phyloP scores from a whole-genome alignment of 2,888 invertebrate genomes.

The Hydraecia micacea region DNA sequence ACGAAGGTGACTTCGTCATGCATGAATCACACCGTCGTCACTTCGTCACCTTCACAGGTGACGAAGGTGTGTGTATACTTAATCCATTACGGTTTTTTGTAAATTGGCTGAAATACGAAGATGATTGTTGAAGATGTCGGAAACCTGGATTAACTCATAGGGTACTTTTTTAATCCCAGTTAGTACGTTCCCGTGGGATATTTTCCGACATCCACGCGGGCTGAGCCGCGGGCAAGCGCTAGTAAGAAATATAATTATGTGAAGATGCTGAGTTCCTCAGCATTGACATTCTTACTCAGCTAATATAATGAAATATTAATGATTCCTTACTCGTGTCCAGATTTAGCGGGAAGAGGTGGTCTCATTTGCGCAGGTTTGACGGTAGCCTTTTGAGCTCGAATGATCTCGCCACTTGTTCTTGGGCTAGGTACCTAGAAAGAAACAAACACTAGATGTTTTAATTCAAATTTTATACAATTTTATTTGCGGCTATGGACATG shows the following conservation, averaged over 20 bases:
- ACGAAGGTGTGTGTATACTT: neutral
- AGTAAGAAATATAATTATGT: neutral
- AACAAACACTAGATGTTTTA: neutral
- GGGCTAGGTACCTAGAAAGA: constrained; percentile 81
- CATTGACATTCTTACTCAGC: neutral
- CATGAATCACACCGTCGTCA: too few species aligned
- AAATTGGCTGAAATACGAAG: neutral
- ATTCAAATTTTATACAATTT: neutral
- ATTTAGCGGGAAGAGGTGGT: constrained; percentile 83
- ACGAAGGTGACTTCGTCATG: too few species aligned
- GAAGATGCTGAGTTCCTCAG: neutral
- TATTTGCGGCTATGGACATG: neutral
- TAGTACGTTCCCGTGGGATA: neutral
- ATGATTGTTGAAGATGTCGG: too few species aligned
- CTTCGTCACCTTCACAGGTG: too few species aligned
- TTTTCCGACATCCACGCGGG: neutral
- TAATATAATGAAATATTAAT: neutral
- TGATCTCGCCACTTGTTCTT: constrained; percentile 82
- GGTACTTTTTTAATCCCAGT: too few species aligned
- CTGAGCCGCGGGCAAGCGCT: neutral
- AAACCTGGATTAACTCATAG: too few species aligned
- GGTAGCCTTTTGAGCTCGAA: constrained; percentile 77
- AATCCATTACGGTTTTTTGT: neutral
- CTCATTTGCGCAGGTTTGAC: constrained; percentile 75
- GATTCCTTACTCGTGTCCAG: constrained; percentile 79